Conservation (phyloP, 2,888 invertebrate genomes). For the Shargacucullia verbasci region DNA sequence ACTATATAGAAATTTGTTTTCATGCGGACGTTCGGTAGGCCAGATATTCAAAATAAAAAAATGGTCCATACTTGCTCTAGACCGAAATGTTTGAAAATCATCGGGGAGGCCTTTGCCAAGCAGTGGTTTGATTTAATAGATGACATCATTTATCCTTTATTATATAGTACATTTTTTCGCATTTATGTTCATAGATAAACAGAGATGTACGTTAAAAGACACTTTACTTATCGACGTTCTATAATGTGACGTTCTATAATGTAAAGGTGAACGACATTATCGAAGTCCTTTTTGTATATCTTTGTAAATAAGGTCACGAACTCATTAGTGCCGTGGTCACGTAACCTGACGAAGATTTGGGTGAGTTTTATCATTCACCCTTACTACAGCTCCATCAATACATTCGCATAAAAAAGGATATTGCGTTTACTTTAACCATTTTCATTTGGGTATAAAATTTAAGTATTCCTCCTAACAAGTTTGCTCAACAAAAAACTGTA, state of each 20-base stretch:
- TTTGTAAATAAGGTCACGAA: conserved; percentile 50
- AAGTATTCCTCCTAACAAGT: background rate
- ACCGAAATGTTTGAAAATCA: too few species aligned
- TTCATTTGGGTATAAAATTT: background rate
- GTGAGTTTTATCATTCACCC: conserved; percentile 56
- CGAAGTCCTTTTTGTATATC: conserved; percentile 37
- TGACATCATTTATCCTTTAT: too few species aligned
- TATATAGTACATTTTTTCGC: too few species aligned
- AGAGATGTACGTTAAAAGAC: background rate
- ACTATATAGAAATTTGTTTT: too few species aligned
- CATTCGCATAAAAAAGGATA: background rate
- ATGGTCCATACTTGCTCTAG: too few species aligned
- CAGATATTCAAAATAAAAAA: too few species aligned
- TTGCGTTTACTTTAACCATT: background rate
- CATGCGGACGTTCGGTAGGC: too few species aligned
- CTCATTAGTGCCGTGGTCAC: conserved; percentile 58
- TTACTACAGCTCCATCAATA: conserved; percentile 10
- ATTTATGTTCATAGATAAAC: too few species aligned
- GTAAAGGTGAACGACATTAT: conserved; percentile 46
- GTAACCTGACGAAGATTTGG: conserved; percentile 58
- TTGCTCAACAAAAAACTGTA: too few species aligned
- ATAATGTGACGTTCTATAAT: conserved; percentile 19
- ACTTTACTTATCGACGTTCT: conserved; percentile 2
- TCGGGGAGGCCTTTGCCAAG: too few species aligned
- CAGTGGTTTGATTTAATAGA: too few species aligned